phyloP scores from a whole-genome alignment of 2,113 vertebrate genomes.

The Istiophorus platypterus region DNA sequence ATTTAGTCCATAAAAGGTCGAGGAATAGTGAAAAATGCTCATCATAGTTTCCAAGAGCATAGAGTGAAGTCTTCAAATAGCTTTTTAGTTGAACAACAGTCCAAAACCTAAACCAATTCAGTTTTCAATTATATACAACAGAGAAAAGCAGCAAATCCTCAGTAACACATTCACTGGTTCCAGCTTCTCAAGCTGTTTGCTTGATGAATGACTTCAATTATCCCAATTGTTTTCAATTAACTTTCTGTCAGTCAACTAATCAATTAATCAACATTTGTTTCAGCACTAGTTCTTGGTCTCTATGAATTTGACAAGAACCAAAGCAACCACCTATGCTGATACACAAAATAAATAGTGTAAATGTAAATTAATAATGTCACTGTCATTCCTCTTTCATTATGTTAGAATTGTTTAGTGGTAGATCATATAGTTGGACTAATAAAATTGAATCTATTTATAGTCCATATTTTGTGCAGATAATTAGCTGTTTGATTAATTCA shows the following conservation, averaged over 20 bases:
- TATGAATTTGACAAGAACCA: neutral
- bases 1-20: neutral
- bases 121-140: neutral
- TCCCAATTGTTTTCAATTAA: neutral
- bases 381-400: neutral
- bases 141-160: neutral
- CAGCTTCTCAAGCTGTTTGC: neutral
- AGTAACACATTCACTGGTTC: neutral
- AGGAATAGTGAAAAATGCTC: neutral
- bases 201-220: neutral
- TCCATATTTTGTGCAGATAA: neutral
- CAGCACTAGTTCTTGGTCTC: neutral
- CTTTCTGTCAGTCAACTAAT: neutral
- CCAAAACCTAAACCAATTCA: neutral
- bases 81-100: neutral
- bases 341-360: neutral
- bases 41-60: neutral
- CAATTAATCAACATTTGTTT: slow-evolving; percentile 2
- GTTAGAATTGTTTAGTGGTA: neutral
- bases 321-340: neutral
- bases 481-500: neutral
- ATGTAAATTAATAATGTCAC: neutral
- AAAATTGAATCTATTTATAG: neutral
- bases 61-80: neutral
- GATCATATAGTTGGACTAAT: neutral